Percentiles rank a stretch among this genome's conserved stretches.
phyloP scores from a whole-genome alignment of 1,140 invertebrate genomes.

The Fopius arisanus region DNA sequence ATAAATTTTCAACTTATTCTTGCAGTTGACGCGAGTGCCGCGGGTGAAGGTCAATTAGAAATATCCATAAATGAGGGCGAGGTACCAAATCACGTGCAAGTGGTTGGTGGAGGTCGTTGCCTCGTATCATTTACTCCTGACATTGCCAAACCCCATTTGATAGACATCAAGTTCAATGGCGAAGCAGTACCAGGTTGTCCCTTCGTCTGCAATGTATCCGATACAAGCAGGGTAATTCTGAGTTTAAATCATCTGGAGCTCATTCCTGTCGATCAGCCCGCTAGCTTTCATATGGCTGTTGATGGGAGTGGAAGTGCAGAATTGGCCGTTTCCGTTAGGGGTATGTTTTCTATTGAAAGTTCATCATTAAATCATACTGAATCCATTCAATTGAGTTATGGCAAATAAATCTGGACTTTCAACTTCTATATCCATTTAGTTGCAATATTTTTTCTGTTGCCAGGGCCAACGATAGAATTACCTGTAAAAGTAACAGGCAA shows the following conservation, averaged over 20 bases:
- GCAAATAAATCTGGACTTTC: too few species aligned
- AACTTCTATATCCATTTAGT: too few species aligned
- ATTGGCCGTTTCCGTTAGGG: conserved; percentile 86
- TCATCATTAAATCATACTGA: background rate
- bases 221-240: conserved; percentile 80
- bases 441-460: conserved; percentile 6
- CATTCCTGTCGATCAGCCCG: conserved; percentile 86
- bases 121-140: conserved; percentile 96
- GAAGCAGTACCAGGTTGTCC: conserved; percentile 93
- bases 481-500: conserved; percentile 91
- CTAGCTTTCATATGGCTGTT: conserved; percentile 88
- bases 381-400: background rate
- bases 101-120: conserved; percentile 92
- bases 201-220: conserved; percentile 84
- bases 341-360: conserved; percentile 48
- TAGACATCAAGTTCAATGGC: conserved; percentile 98
- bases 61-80: conserved; percentile 98
- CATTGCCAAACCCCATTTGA: conserved; percentile 87
- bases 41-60: conserved; percentile 96
- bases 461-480: conserved; percentile 77
- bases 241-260: conserved; percentile 84
- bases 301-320: conserved; percentile 87
- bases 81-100: conserved; percentile 96
- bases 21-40: conserved; percentile 93
- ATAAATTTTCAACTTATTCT: too few species aligned